Conservation (phyloP, 2,888 invertebrate genomes). For the Drosophila diplacantha region DNA sequence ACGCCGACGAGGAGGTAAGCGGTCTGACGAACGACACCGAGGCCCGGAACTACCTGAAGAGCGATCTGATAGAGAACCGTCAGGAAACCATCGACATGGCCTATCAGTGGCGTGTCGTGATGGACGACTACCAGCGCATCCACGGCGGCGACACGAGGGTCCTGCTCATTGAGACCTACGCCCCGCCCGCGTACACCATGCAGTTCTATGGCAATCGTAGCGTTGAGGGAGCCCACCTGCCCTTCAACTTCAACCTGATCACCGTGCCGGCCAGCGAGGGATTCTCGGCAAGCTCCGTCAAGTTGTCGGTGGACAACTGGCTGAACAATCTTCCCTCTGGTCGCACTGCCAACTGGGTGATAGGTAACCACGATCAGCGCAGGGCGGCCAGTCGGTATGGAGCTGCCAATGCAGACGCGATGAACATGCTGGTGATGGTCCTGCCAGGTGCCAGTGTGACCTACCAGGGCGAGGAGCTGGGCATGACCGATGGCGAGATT, state of each 20-base stretch:
- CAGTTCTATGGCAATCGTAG: conserved; percentile 80
- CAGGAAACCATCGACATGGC: conserved; percentile 82
- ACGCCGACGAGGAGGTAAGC: conserved; percentile 79
- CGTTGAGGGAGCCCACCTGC: conserved; percentile 79
- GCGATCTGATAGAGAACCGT: conserved; percentile 80
- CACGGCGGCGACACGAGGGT: conserved; percentile 77
- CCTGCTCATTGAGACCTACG: conserved; percentile 82
- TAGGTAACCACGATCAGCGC: conserved; percentile 84
- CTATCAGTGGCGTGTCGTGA: conserved; percentile 82
- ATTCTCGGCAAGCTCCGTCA: conserved; percentile 79
- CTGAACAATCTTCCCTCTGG: conserved; percentile 78
- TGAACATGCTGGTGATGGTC: conserved; percentile 85
- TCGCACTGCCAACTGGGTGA: conserved; percentile 76
- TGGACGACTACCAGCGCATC: conserved; percentile 80
- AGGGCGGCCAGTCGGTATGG: conserved; percentile 83
- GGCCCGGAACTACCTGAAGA: conserved; percentile 80
- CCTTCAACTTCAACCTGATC: conserved; percentile 83
- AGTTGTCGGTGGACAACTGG: conserved; percentile 80
- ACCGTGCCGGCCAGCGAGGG: conserved; percentile 73
- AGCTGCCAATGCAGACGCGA: conserved; percentile 83
- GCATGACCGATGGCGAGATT: conserved; percentile 78
- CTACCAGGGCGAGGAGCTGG: conserved; percentile 81
- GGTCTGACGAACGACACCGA: conserved; percentile 77
- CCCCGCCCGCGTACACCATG: conserved; percentile 79
- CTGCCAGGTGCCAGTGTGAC: conserved; percentile 82